Base-by-base conservation (phyloP, 1,140 invertebrate genomes). In the Aporrectodea caliginosa region DNA sequence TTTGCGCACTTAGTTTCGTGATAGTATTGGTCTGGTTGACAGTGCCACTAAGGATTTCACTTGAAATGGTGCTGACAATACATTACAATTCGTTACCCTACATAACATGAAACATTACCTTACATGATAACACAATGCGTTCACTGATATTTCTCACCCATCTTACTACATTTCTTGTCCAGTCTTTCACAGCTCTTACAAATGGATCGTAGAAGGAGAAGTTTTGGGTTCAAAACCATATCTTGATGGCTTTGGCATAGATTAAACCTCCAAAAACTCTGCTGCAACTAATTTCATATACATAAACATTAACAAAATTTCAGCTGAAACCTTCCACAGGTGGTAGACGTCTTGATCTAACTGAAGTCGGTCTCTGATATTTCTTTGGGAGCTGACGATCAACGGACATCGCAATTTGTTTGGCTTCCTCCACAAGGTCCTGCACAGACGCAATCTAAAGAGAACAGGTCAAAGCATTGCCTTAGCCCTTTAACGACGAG, bases 311-410 rank as follows among this genome's bases (percentile, higher is more conserved):
- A 22, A 58, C 6, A 58, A n/a, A n/a, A n/a, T n/a, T n/a, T n/a
- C n/a, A n/a, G n/a, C n/a, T n/a, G n/a, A n/a, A n/a, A n/a, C n/a
- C n/a, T n/a, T n/a, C n/a, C n/a, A 58, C 43, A 58, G 43, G 43
- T 22, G 22, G 22, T 12, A 22, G 22, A 12, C 6, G 43, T 22
- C 22, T 58, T 22, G 22, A 22, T 22, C 22, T 58, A 12, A 82
- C 68, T n/a, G 75, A 73, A 22, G 77, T 43, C 1, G 71, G 74
- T 31, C n/a, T 73, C 12, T 43, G 68, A 1, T 6, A 35, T 14
- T 72, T 78, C 22, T 79, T 78, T n/a, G 81, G 79, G 22, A 78
- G 43, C 29, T 81, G 32, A 2, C 35, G 31, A 22, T 2, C 27
- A 12, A 35, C 32, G 1, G 74, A n/a, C 1, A 43, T 12, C 6